These are phyloP conservation scores for Laticauda colubrina DNA, from an alignment of 2,113 vertebrate genomes.

Conservation along the genomic window DNA sequence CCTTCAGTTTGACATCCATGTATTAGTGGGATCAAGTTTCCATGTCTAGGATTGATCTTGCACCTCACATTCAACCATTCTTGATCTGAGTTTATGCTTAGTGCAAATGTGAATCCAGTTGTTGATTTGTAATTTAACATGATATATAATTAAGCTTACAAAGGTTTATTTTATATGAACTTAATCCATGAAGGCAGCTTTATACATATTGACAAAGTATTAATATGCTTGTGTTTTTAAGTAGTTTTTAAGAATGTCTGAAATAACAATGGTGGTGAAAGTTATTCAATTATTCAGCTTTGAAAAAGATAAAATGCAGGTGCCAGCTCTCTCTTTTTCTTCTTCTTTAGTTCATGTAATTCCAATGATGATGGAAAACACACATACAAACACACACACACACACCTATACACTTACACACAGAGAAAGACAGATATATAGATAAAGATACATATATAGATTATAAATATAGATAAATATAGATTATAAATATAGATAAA, in stretches of 20 bases:
- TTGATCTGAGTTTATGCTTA: background rate
- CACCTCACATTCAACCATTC: background rate
- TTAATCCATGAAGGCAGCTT: background rate
- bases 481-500: no score
- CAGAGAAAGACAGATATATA: no score
- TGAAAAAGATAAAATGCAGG: background rate
- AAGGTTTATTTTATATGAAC: background rate
- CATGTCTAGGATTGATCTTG: background rate
- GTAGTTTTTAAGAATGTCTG: background rate
- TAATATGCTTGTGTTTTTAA: no score
- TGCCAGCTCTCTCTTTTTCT: background rate
- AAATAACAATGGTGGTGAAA: no score
- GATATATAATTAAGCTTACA: background rate
- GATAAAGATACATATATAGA: no score
- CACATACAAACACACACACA: no score
- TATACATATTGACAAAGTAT: background rate
- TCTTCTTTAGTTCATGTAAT: background rate
- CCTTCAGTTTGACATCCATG: no score
- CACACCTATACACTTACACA: no score
- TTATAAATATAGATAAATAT: no score
- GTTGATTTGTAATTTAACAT: background rate
- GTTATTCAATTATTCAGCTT: background rate
- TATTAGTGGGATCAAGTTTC: background rate
- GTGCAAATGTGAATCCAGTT: background rate
- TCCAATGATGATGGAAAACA: background rate